These are phyloP conservation scores for Condylura cristata DNA, from an alignment of 2,113 vertebrate genomes.

Conservation along the genomic window DNA sequence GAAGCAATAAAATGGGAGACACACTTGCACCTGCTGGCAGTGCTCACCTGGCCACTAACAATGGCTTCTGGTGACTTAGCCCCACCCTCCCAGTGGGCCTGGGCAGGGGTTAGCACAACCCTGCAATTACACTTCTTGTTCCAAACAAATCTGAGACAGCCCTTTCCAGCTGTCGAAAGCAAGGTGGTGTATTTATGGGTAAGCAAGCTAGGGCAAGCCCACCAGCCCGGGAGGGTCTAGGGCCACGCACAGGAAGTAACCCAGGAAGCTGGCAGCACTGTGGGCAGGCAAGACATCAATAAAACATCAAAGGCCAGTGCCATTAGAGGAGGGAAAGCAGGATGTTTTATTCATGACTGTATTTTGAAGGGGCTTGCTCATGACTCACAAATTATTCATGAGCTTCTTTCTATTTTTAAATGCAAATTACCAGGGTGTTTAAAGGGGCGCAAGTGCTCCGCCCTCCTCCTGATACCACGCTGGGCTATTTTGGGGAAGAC, in stretches of 20 bases:
- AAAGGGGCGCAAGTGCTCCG: conserved; percentile 49
- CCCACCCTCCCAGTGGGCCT: not conserved
- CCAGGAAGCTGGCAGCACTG: not conserved
- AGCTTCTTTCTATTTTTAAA: conserved; percentile 75
- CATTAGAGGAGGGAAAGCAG: conserved; percentile 11
- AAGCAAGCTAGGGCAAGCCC: conserved; percentile 34
- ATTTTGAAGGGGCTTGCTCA: conserved; percentile 73
- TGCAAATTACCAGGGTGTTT: conserved; percentile 70
- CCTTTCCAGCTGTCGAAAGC: not conserved
- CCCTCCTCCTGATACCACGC: not conserved
- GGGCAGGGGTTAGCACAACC: not conserved
- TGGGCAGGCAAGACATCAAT: conserved; percentile 57
- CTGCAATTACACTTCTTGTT: not conserved
- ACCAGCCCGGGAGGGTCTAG: not conserved
- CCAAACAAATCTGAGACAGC: not conserved
- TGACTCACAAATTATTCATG: conserved; percentile 78
- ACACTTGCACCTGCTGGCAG: conserved; percentile 1
- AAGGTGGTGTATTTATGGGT: not conserved
- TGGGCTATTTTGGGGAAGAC: conserved; percentile 36
- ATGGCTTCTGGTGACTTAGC: not conserved
- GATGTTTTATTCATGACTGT: conserved; percentile 76
- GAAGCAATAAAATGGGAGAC: not conserved
- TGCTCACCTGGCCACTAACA: conserved; percentile 20
- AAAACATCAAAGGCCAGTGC: conserved; percentile 68
- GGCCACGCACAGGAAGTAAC: not conserved